Evolutionary conservation across 2,797 vertebrate species (phyloP), one percentile per base, ranked within the genome.

Genomic region (Bradypodion ventrale): DNA sequence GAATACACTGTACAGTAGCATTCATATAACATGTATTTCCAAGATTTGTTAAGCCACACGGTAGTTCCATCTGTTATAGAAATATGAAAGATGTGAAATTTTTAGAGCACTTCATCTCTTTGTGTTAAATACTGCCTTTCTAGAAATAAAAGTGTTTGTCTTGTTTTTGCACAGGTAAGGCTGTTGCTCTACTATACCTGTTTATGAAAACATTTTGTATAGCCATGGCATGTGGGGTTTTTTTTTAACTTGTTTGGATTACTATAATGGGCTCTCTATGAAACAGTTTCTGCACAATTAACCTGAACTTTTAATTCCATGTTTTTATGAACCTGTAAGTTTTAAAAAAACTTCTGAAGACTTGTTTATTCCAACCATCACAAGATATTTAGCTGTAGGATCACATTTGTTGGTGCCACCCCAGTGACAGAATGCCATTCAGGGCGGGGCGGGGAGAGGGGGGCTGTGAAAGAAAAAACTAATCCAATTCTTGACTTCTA

Each of bases 21-120:
- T 99, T 99, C 98, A 99, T 99, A 93, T 99, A 99, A 94, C 99
- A 99, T 77, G 98, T 99, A 95, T 99, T 99, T 86, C 99, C 98
- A 93, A 99, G 92, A 94, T 99, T 99, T 89, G 98, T 99, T 94
- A 99, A 95, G 75, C 99, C 99, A 94, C 98, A 99, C 0, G 99
- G 99, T 89, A 99, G 94, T 91, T 99, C 99, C 99, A 99, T 97
- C 98, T 99, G 91, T n/a, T 92, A 92, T 87, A 70, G 73, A 86
- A 84, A 91, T 21, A 79, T 80, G 88, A 66, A 93, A 70, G 63
- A 23, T 32, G 90, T 90, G 59, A 91, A 78, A n/a, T 77, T 75
- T 91, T 88, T 60, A 88, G 84, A 87, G 65, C 73, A 7, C 86
- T 25, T 29, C 15, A 56, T 1, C 25, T 15, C 15, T 59, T 74